These are phyloP conservation scores for Crepidodera aurea DNA, from an alignment of 2,888 invertebrate species.

Conservation along the genomic window DNA sequence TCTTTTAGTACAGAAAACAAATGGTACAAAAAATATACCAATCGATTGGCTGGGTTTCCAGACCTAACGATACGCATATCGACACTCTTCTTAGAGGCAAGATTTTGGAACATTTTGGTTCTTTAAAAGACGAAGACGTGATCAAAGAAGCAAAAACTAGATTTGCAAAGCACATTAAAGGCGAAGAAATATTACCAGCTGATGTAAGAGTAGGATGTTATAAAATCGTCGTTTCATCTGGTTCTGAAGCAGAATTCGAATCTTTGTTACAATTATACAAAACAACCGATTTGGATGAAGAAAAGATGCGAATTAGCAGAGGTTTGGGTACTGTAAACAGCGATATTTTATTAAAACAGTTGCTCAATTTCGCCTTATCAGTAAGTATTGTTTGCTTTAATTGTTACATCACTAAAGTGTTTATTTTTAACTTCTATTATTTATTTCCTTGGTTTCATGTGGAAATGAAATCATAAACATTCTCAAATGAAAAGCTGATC, in stretches of 20 bases:
- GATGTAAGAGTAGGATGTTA: conserved; percentile 86
- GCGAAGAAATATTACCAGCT: conserved; percentile 70
- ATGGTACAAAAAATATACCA: conserved; percentile 76
- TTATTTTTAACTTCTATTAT: too few relatives aligned
- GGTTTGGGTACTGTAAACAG: conserved; percentile 83
- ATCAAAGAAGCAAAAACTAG: conserved; percentile 76
- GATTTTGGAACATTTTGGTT: conserved; percentile 82
- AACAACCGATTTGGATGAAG: conserved; percentile 88
- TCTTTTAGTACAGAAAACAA: conserved; percentile 71
- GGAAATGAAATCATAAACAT: too few relatives aligned
- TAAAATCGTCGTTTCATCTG: conserved; percentile 79
- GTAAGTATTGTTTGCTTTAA: conserved; percentile 66
- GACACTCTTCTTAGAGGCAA: conserved; percentile 85
- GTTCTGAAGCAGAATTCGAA: conserved; percentile 75
- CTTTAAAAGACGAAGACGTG: conserved; percentile 79
- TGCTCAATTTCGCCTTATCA: conserved; percentile 82
- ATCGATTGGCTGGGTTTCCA: conserved; percentile 86
- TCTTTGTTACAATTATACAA: conserved; percentile 83
- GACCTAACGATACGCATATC: conserved; percentile 82
- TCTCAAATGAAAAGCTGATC: too few relatives aligned
- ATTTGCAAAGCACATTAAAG: conserved; percentile 73
- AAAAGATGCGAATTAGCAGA: conserved; percentile 87
- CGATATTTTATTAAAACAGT: conserved; percentile 73
- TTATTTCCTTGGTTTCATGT: too few relatives aligned
- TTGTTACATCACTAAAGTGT: too few relatives aligned